These are phyloP conservation scores for Mixornis gularis DNA, from an alignment of 2,113 vertebrate genomes.

Conservation along the genomic window DNA sequence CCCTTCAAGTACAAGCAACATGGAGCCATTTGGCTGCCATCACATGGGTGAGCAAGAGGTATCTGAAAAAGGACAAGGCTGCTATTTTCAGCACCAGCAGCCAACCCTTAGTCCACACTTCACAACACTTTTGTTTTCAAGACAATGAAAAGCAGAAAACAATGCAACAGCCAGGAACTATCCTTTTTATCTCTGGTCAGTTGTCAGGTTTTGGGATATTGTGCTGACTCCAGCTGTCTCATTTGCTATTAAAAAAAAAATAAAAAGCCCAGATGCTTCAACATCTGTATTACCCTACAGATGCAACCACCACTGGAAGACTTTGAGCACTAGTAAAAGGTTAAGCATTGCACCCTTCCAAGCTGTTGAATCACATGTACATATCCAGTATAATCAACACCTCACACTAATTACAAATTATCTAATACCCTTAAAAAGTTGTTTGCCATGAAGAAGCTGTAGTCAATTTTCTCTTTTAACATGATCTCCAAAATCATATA, in stretches of 20 bases:
- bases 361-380: not conserved
- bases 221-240: not conserved
- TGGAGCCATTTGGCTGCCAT: not conserved
- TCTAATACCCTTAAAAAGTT: not conserved
- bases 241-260: not conserved
- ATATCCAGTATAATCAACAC: not conserved
- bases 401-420: not conserved
- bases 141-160: not conserved
- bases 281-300: not conserved
- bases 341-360: not conserved
- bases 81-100: not conserved
- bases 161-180: fast-evolving
- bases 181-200: not conserved
- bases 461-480: not conserved
- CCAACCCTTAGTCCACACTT: fast-evolving
- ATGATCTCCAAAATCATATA: not conserved
- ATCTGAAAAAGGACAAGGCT: not conserved
- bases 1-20: not conserved
- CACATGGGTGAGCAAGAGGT: fast-evolving
- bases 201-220: not conserved
- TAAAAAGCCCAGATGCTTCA: not conserved
- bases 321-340: not conserved
- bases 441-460: not conserved
- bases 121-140: not conserved
- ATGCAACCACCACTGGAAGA: not conserved